phyloP scores from a whole-genome alignment of 2,113 vertebrate genomes.

The Chitala chitala region DNA sequence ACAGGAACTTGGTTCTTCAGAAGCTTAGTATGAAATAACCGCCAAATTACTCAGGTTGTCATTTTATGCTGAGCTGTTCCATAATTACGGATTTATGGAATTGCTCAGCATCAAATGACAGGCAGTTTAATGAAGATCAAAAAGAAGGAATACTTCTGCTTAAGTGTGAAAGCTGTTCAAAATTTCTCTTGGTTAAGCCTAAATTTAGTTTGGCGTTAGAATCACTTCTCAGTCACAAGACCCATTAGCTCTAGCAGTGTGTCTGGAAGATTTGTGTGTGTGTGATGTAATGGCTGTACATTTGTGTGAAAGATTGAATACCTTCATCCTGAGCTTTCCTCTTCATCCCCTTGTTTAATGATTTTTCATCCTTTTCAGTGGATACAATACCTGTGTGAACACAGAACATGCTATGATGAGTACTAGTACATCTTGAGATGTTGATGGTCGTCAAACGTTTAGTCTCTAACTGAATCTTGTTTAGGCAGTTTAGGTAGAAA shows the following conservation, averaged over 20 bases:
- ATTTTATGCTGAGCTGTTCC: not conserved
- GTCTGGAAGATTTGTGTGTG: too few relatives aligned
- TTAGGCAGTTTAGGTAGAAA: too few relatives aligned
- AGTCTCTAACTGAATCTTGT: not conserved
- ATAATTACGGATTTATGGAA: not conserved
- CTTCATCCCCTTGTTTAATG: slow-evolving; percentile 46
- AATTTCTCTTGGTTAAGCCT: not conserved
- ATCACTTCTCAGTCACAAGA: slow-evolving; percentile 5
- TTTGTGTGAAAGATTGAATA: slow-evolving; percentile 24
- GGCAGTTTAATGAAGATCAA: not conserved
- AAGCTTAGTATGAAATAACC: too few relatives aligned
- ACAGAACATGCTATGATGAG: not conserved
- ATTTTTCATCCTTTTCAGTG: slow-evolving; percentile 18
- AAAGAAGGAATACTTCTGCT: not conserved
- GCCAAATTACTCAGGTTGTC: too few relatives aligned
- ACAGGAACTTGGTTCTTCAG: too few relatives aligned
- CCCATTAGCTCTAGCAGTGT: slow-evolving; percentile 10
- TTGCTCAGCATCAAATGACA: not conserved
- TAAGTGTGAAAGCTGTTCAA: too few relatives aligned
- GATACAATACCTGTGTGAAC: slow-evolving; percentile 20
- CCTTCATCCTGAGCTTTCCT: slow-evolving; percentile 61
- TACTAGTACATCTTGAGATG: not conserved
- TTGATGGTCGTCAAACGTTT: not conserved
- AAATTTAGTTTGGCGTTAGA: not conserved
- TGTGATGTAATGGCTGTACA: not conserved